phyloP scores from a whole-genome alignment of 64 coral and sea anemone genomes.

The Exaiptasia diaphana region DNA sequence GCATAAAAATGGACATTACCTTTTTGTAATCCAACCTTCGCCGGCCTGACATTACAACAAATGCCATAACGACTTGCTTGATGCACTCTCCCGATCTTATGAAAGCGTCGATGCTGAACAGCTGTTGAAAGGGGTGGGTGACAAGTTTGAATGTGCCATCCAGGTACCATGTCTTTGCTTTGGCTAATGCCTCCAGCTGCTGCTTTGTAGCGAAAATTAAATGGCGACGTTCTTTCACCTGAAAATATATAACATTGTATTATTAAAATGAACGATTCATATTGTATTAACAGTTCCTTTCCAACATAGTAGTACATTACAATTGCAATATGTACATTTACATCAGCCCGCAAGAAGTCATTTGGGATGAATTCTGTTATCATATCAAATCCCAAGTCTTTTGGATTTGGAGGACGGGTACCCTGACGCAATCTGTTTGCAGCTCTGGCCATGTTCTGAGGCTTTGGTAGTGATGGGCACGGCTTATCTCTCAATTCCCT shows the following conservation, averaged over 20 bases:
- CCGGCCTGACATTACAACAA: slow-evolving; percentile 19
- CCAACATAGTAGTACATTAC: too few species aligned
- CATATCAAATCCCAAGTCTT: neutral
- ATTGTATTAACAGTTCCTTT: too few species aligned
- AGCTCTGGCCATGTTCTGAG: neutral
- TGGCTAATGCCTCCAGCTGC: neutral
- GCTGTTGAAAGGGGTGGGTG: slow-evolving; percentile 6
- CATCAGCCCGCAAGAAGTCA: neutral
- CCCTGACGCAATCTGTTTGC: neutral
- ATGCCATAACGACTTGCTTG: slow-evolving; percentile 14
- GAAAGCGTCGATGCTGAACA: neutral
- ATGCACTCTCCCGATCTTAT: neutral
- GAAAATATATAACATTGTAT: too few species aligned
- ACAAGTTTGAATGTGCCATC: slow-evolving; percentile 35
- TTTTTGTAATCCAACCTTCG: too few species aligned
- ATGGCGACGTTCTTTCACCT: slow-evolving; percentile 12
- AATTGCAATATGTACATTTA: too few species aligned
- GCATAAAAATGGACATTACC: too few species aligned
- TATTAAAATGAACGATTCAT: too few species aligned
- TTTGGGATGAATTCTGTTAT: neutral
- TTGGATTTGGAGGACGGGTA: neutral
- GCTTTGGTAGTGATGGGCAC: neutral
- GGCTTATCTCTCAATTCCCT: neutral
- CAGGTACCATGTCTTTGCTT: neutral
- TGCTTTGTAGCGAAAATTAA: slow-evolving; percentile 3